Conservation (phyloP, 2,888 invertebrate genomes). For the Andrena chrysosceles region DNA sequence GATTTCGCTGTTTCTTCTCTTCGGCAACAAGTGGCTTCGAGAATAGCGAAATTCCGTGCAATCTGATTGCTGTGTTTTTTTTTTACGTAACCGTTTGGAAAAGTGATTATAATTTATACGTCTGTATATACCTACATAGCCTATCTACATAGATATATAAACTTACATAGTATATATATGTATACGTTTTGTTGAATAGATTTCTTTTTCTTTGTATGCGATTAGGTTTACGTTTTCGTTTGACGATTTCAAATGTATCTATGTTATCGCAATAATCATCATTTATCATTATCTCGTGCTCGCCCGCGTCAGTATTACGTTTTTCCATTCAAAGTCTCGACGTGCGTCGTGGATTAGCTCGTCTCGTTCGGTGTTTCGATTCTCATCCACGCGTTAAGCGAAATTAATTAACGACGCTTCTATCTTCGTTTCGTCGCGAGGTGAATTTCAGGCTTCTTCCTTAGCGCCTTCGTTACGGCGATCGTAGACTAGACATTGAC, state of each 20-base stretch:
- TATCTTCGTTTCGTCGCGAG: background rate
- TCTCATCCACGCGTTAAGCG: too few species aligned
- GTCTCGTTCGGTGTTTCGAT: background rate
- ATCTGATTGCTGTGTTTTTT: constrained; percentile 56
- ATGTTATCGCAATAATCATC: constrained; percentile 25
- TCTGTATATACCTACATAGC: constrained; percentile 8
- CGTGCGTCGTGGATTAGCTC: constrained; percentile 4
- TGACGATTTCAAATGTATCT: constrained; percentile 33
- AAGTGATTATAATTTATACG: constrained; percentile 41
- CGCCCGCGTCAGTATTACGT: constrained; percentile 60
- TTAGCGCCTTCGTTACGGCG: too few species aligned
- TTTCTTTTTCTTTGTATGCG: constrained; percentile 31
- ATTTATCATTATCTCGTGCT: constrained; percentile 41
- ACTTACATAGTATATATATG: constrained; percentile 7
- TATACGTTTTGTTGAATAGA: constrained; percentile 35
- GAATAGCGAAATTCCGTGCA: constrained; percentile 57
- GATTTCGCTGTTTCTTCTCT: too few species aligned
- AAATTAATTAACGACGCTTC: too few species aligned
- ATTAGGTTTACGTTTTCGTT: constrained; percentile 46
- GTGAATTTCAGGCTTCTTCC: too few species aligned
- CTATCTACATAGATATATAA: background rate
- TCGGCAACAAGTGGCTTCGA: background rate
- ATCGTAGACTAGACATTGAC: too few species aligned
- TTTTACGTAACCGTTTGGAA: constrained; percentile 40
- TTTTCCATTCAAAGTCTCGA: constrained; percentile 26